Percentiles rank a stretch among this genome's conserved stretches.
phyloP scores from a whole-genome alignment of 2,797 vertebrate species.

The Orestias chungarensis region DNA sequence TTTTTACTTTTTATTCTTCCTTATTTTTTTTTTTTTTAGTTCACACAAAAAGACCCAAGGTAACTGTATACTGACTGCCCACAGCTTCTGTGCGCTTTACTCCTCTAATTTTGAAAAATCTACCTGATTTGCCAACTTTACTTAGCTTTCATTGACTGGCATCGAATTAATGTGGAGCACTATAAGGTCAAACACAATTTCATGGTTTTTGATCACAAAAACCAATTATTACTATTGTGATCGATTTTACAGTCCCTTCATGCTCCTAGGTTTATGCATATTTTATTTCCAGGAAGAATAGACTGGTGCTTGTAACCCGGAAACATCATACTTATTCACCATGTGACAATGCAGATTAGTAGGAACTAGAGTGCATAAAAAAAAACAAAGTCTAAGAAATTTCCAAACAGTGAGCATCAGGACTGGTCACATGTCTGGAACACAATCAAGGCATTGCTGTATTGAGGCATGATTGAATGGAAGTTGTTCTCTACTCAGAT shows the following conservation, averaged over 20 bases:
- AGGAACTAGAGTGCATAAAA: not conserved
- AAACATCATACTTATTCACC: not conserved
- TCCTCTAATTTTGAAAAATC: not conserved
- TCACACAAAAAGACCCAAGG: slow-evolving; percentile 2
- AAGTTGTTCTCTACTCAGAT: slow-evolving; percentile 11
- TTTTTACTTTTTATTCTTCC: slow-evolving; percentile 6
- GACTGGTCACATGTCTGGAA: not conserved
- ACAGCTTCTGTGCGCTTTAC: not conserved
- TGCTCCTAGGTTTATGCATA: not conserved
- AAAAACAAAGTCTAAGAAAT: not conserved
- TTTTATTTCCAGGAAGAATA: not conserved
- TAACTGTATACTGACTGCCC: no score
- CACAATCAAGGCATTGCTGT: slow-evolving; percentile 1
- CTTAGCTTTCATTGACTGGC: slow-evolving; percentile 7
- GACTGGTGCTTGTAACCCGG: not conserved
- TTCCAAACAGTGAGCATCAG: not conserved
- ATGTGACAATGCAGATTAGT: not conserved
- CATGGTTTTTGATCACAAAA: slow-evolving; percentile 18
- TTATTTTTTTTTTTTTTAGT: no score
- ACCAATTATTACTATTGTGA: slow-evolving; percentile 4
- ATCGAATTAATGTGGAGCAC: slow-evolving; percentile 14
- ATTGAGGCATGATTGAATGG: slow-evolving; percentile 10
- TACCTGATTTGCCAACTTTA: not conserved
- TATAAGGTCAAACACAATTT: slow-evolving; percentile 19
- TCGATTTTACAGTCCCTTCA: not conserved